These are phyloP conservation scores for Characodon lateralis DNA, from an alignment of 2,797 vertebrate species.

Conservation along the genomic window DNA sequence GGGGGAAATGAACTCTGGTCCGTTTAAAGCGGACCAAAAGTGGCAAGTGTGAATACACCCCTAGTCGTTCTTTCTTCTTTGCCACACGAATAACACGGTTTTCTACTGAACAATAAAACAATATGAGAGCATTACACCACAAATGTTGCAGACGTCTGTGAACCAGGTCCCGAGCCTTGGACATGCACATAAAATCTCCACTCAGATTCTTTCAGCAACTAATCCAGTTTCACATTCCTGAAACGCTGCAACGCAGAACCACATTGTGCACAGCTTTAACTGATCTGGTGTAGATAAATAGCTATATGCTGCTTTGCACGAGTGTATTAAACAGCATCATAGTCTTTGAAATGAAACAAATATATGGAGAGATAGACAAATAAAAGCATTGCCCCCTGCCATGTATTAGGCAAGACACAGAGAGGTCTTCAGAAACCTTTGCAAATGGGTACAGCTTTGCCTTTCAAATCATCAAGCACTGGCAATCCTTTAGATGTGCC, in stretches of 20 bases:
- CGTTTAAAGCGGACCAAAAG: too few relatives aligned
- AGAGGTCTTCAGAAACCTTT: background rate
- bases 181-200: background rate
- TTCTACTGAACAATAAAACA: background rate
- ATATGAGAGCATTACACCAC: background rate
- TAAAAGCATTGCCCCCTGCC: background rate
- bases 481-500: background rate
- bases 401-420: background rate
- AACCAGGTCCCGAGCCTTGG: background rate
- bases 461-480: background rate
- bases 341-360: background rate
- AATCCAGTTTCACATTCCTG: background rate
- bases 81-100: background rate
- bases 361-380: background rate
- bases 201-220: background rate
- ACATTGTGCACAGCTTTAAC: background rate
- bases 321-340: background rate
- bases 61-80: background rate
- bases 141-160: background rate
- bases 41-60: too few relatives aligned
- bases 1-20: too few relatives aligned
- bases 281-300: background rate
- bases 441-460: background rate
- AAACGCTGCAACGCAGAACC: background rate
- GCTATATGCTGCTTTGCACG: background rate